Base-by-base conservation (phyloP, 2,797 vertebrate species). In the Anguilla marmorata region DNA sequence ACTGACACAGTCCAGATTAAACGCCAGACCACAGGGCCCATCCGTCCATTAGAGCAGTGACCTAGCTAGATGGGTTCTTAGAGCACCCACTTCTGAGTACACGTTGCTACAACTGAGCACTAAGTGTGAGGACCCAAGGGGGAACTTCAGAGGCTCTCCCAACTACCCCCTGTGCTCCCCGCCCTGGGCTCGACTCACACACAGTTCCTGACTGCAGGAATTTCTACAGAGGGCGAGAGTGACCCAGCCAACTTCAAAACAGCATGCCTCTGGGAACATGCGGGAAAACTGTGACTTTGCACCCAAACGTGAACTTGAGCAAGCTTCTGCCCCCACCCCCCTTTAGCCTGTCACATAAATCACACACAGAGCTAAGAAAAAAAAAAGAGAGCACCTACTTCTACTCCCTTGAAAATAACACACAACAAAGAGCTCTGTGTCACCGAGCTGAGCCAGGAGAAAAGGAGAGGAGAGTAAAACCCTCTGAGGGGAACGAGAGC, bases 161-260 rank as follows among this genome's bases (percentile, higher is more conserved):
- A 11, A 27, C 27, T 5, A 66, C 69, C n/a, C 52, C 83, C 83
- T 33, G 14, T 3, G 19, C 50, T 54, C 52, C 50, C 16, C 50
- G 33, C 0, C 58, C 86, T 54, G 30, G 63, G n/a, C 69, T 89
- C 88, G 85, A 91, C 91, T 90, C 60, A 0, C 79, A 82, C 74
- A 5, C 41, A 48, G 45, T 82, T 79, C 79, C 21, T 82, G 79
- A 82, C 16, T 86, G 86, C 74, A 92, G 90, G 94, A 95, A 96
- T 96, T 94, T 95, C 93, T 90, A 92, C 90, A 86, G 8, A 48
- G 89, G 91, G 93, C 41, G 94, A 93, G 92, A 91, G 88, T 50
- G 92, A 91, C 88, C 89, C 2, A 52, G 85, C 86, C 86, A n/a
- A 87, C 90, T 90, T 90, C 83, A 89, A 88, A 93, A 93, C 84